These are phyloP conservation scores for Clarias magur DNA, from an alignment of 2,113 vertebrate species.

Conservation along the genomic window DNA sequence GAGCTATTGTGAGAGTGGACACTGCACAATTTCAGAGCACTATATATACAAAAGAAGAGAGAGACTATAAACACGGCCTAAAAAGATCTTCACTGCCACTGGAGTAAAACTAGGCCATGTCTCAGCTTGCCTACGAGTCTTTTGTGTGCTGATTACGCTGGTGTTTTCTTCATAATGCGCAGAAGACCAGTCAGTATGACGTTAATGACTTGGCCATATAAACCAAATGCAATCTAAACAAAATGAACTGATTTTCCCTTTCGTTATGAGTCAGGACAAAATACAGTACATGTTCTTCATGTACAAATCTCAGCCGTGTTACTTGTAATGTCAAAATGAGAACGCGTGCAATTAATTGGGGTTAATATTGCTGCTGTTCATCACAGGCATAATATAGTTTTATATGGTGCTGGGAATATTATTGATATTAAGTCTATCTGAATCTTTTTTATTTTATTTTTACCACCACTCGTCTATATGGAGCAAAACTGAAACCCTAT, in stretches of 20 bases:
- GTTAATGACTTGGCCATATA: not conserved
- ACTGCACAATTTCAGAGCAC: not conserved
- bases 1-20: not conserved
- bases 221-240: not conserved
- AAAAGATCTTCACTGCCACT: not conserved
- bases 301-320: not conserved
- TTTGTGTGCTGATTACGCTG: not conserved
- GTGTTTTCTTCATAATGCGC: not conserved
- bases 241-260: not conserved
- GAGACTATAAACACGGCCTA: not conserved
- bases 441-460: not conserved
- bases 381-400: not conserved
- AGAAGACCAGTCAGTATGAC: not conserved
- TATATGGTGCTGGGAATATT: not conserved
- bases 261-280: not conserved
- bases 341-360: not conserved
- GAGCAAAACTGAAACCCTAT: not conserved
- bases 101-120: not conserved
- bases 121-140: constrained; percentile 11
- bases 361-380: not conserved
- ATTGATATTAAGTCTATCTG: not conserved
- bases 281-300: not conserved
- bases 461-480: not conserved
- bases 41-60: not conserved
- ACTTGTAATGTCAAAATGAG: not conserved